phyloP scores from a whole-genome alignment of 2,888 invertebrate species.

The Dione juno region DNA sequence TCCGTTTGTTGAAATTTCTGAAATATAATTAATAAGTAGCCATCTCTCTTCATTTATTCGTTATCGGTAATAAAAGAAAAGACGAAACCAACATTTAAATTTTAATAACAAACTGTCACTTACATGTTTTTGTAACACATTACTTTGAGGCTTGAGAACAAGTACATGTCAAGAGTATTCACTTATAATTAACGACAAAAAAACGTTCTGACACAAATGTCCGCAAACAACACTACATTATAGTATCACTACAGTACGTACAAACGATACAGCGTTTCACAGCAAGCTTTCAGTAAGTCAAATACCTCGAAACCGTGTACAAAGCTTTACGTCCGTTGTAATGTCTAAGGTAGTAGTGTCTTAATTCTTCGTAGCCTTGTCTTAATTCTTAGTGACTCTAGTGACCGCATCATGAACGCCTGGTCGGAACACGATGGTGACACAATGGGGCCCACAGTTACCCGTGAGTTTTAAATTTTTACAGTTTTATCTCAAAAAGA shows the following conservation, averaged over 20 bases:
- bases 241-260: constrained; percentile 55
- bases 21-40: neutral
- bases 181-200: too few species aligned
- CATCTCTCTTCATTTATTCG: too few species aligned
- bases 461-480: constrained; percentile 60
- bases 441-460: constrained; percentile 72
- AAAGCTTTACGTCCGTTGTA: neutral
- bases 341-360: neutral
- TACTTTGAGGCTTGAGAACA: too few species aligned
- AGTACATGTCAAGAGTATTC: too few species aligned
- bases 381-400: constrained; percentile 7
- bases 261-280: constrained; percentile 59
- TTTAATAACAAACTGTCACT: too few species aligned
- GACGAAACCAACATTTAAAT: too few species aligned
- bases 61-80: too few species aligned
- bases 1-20: neutral
- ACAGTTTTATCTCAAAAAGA: neutral
- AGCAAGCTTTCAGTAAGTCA: constrained; percentile 67
- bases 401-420: constrained; percentile 61
- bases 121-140: too few species aligned
- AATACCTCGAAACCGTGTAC: constrained; percentile 59
- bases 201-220: neutral
- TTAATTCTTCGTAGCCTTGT: neutral
- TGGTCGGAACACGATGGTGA: constrained; percentile 67
- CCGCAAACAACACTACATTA: constrained; percentile 11